Base-by-base conservation (phyloP, 2,797 vertebrate genomes). In the Anabacerthia variegaticeps region DNA sequence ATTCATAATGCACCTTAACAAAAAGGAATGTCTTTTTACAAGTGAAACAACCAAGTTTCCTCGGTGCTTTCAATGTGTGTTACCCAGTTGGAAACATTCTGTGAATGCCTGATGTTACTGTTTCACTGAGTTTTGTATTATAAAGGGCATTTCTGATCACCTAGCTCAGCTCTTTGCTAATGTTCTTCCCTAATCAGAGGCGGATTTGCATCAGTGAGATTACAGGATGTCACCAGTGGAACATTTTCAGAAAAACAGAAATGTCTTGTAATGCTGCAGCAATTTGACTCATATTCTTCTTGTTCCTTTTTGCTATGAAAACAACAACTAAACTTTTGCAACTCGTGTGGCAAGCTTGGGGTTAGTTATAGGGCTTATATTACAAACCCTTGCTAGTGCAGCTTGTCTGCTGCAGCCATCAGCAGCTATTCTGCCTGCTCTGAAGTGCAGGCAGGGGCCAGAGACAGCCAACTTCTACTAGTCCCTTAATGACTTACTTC, bases 271-370 rank as follows among this genome's bases (percentile, higher is more conserved):
- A 72, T 0, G 2, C 43, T 68, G 46, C 20, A 79, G 41, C 58
- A 7, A 7, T 59, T 90, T 61, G 56, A 65, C 51, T 43, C 71
- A 68, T 0, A 0, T 20, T 46, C 24, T 59, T 67, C 59, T 84
- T 69, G 62, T 96, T 94, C 90, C 93, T 58, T 90, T 92, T 93
- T 94, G 21, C 39, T 77, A 6, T 18, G 56, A 85, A 49, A 93
- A 51, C 48, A 86, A 20, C 77, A 84, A 48, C 26, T 63, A 12
- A 72, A 74, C 43, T 37, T 93, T 11, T 74, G 69, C 85, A 58
- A 79, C 32, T 8, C 37, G 28, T 54, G 37, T 54, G 59, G 63
- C 61, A 87, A 56, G 30, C 2, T 68, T 43, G 39, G 56, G 24
- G 23, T 72, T 79, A 37, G 39, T 77, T 84, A n/a, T 23, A 79